A percentile compares a stretch with the other conserved stretches of the same genome.
Evolutionary conservation across 2,888 invertebrate genomes (phyloP).

Genomic region (Dynastes grantii): DNA sequence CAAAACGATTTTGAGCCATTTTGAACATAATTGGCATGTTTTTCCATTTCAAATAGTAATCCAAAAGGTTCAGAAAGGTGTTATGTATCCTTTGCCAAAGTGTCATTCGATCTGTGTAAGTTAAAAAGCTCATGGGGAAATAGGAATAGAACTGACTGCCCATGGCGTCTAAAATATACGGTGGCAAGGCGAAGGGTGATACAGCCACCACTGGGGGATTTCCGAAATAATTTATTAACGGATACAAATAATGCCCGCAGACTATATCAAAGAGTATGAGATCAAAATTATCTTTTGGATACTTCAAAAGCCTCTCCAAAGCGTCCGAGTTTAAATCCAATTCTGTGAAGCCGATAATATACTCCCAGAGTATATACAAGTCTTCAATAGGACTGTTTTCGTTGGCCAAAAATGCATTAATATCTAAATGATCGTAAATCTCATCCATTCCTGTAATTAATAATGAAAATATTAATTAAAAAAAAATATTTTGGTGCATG

Average conservation of each 20-base stretch:
- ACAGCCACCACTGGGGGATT: slow-evolving; percentile 55
- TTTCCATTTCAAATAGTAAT: slow-evolving; percentile 45
- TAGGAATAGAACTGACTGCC: slow-evolving; percentile 57
- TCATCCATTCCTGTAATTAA: background rate
- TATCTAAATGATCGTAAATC: background rate
- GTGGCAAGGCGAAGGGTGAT: slow-evolving; percentile 54
- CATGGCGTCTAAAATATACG: slow-evolving; percentile 48
- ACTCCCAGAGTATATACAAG: slow-evolving; percentile 5
- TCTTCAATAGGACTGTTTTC: background rate
- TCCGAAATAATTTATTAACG: slow-evolving; percentile 55
- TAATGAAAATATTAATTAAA: background rate
- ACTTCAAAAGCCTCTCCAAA: slow-evolving; percentile 52
- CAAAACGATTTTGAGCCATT: slow-evolving; percentile 57
- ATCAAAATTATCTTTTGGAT: slow-evolving; percentile 57
- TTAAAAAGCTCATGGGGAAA: slow-evolving; percentile 56
- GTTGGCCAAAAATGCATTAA: background rate
- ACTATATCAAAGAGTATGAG: slow-evolving; percentile 56
- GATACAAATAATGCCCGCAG: slow-evolving; percentile 54
- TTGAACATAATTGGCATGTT: slow-evolving; percentile 51
- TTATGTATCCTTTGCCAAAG: slow-evolving; percentile 59
- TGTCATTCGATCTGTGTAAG: slow-evolving; percentile 56
- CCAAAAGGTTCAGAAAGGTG: slow-evolving; percentile 39
- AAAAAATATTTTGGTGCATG: background rate
- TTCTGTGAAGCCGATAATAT: slow-evolving; percentile 37
- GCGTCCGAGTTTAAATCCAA: slow-evolving; percentile 52